Evolutionary conservation across 2,888 invertebrate species (phyloP).

Genomic region (Hermaeophaga mercurialis): DNA sequence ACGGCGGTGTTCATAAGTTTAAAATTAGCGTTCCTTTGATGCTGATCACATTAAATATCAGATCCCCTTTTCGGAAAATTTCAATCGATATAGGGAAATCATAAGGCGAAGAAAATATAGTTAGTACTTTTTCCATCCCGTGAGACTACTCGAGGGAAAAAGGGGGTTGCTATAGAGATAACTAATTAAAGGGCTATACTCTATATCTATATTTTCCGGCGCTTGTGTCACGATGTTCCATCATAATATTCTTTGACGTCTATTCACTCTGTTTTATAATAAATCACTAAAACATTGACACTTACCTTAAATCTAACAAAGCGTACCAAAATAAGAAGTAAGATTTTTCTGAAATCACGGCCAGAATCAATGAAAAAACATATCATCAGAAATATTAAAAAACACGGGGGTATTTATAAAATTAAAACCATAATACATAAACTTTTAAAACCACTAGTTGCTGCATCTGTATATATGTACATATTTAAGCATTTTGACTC

Average conservation of each 20-base stretch:
- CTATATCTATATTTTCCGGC: slow-evolving; percentile 18
- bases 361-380: no score
- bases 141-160: neutral
- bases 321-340: no score
- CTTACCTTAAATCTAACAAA: no score
- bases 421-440: no score
- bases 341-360: no score
- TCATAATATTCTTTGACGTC: slow-evolving; percentile 4
- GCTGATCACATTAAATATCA: slow-evolving; percentile 15
- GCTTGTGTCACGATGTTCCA: neutral
- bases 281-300: no score
- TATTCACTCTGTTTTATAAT: slow-evolving; percentile 11
- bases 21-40: slow-evolving; percentile 15
- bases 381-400: no score
- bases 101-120: slow-evolving; percentile 24
- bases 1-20: slow-evolving; percentile 12
- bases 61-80: slow-evolving; percentile 11
- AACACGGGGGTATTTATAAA: no score
- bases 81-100: slow-evolving; percentile 19
- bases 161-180: slow-evolving; percentile 33
- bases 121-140: slow-evolving; percentile 23
- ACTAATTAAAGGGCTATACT: slow-evolving; percentile 27
- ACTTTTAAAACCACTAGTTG: no score
- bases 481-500: no score
- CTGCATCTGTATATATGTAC: no score